Base-by-base conservation (phyloP, 2,888 invertebrate species). In the Linnaemya vulpina region DNA sequence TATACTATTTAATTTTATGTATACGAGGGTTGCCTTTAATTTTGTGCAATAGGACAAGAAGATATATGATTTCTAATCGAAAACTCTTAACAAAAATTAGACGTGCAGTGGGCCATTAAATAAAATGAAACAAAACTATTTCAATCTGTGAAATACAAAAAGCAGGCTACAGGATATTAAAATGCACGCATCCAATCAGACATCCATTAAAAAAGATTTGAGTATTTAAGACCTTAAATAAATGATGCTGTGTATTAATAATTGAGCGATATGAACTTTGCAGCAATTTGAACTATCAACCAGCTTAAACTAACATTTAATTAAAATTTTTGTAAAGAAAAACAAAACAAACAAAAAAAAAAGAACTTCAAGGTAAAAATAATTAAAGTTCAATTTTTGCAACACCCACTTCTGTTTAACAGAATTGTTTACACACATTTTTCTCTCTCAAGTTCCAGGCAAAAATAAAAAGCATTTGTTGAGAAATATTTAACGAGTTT, bases 381-480 rank as follows among this genome's bases (percentile, higher is more conserved):
- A 78, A 78, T 70, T 70, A 51, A 77, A 49, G 20, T 49, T 38
- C 20, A 77, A n/a, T 20, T 53, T 78, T 51, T 70, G 35, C 68
- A 60, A 60, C 73, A 58, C 73, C 73, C 63, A 67, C 73, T 67
- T 63, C 46, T 46, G 38, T 13, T 46, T 35, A 7, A 35, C 30
- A 63, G n/a, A 53, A 43, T 13, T 20, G 8, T n/a, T 55, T 43
- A 22, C 10, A 51, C 15, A 53, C 5, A 20, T 63, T 15, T 20
- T 11, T 22, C 25, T 17, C 43, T 15, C 30, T 58, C 51, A 20
- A 5, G 11, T 17, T 8, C 35, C 17, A 43, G 0, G 20, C 7
- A 30, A 8, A 38, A 43, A 76, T 53, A 51, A 51, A 51, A 35
- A 13, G 68, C 53, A 25, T 65, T n/a, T 46, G 25, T 35, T 15